These are phyloP conservation scores for Arothron firmamentum DNA, from an alignment of 2,113 vertebrate genomes.

Conservation along the genomic window DNA sequence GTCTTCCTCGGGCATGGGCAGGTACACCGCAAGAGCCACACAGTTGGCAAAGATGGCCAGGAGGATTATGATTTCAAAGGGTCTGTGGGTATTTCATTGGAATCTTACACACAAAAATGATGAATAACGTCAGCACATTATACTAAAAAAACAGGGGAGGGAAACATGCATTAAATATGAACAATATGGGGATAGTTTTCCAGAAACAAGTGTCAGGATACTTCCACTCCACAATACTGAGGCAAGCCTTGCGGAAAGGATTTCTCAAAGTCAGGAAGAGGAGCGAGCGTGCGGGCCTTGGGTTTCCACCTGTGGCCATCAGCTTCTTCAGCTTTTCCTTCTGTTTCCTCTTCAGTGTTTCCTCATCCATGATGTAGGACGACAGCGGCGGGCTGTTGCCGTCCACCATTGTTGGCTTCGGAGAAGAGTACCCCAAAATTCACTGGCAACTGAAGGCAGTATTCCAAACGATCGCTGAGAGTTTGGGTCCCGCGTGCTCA, in stretches of 20 bases:
- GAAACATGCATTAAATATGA: background rate
- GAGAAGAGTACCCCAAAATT: background rate
- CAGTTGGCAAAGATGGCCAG: slow-evolving; percentile 79
- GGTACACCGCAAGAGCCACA: slow-evolving; percentile 86
- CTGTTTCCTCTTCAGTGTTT: slow-evolving; percentile 78
- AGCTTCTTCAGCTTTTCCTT: slow-evolving; percentile 87
- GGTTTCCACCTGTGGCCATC: slow-evolving; percentile 77
- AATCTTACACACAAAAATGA: background rate
- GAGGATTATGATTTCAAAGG: slow-evolving; percentile 89
- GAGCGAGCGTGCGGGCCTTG: slow-evolving; percentile 82
- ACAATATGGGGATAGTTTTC: background rate
- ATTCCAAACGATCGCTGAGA: background rate
- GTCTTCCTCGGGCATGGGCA: slow-evolving; percentile 91
- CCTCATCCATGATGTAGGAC: slow-evolving; percentile 76
- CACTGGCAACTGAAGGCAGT: background rate
- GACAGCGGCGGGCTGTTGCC: slow-evolving; percentile 51
- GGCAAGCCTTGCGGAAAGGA: slow-evolving; percentile 84
- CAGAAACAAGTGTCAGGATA: slow-evolving; percentile 77
- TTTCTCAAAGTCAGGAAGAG: slow-evolving; percentile 85
- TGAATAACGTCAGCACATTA: background rate
- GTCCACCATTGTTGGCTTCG: slow-evolving; percentile 71
- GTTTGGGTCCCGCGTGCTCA: background rate
- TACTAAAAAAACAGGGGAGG: background rate
- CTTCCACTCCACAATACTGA: slow-evolving; percentile 93
- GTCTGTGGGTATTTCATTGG: slow-evolving; percentile 52